These are phyloP conservation scores for Cheilosia soror DNA, from an alignment of 2,888 invertebrate species.

Conservation along the genomic window DNA sequence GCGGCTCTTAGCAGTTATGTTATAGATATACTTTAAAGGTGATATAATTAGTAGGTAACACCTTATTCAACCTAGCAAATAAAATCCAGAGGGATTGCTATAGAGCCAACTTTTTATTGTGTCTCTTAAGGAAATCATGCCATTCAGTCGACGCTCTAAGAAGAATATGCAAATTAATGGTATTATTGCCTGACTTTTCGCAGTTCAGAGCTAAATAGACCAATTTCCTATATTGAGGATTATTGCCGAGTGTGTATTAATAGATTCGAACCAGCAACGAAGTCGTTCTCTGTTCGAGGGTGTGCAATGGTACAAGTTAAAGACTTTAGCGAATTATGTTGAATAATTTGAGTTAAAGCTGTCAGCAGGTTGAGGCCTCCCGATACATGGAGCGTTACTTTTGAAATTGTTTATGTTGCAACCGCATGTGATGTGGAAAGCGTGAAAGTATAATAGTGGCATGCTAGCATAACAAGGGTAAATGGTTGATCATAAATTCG, in stretches of 20 bases:
- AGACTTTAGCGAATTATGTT: constrained; percentile 47
- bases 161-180: constrained; percentile 65
- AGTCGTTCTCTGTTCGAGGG: constrained; percentile 47
- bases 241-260: constrained; percentile 56
- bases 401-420: constrained; percentile 30
- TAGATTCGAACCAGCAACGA: constrained; percentile 60
- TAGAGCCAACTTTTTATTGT: constrained; percentile 24
- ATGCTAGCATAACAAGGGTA: constrained; percentile 8
- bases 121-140: constrained; percentile 41
- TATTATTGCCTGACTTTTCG: constrained; percentile 66
- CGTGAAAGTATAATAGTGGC: constrained; percentile 16
- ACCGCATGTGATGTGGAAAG: not conserved
- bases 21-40: not conserved
- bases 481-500: not conserved
- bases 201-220: constrained; percentile 44
- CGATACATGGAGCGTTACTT: constrained; percentile 17
- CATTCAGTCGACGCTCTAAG: not conserved
- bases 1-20: not conserved
- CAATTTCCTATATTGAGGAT: constrained; percentile 59
- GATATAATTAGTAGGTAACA: constrained; percentile 50
- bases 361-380: constrained; percentile 36
- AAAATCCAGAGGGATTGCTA: not conserved
- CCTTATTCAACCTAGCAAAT: constrained; percentile 7
- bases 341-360: constrained; percentile 56
- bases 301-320: constrained; percentile 31